A percentile compares a stretch with the other conserved stretches of the same genome.
Conservation (phyloP, 1,140 invertebrate species). For the Pogonognathellus flavescens region DNA sequence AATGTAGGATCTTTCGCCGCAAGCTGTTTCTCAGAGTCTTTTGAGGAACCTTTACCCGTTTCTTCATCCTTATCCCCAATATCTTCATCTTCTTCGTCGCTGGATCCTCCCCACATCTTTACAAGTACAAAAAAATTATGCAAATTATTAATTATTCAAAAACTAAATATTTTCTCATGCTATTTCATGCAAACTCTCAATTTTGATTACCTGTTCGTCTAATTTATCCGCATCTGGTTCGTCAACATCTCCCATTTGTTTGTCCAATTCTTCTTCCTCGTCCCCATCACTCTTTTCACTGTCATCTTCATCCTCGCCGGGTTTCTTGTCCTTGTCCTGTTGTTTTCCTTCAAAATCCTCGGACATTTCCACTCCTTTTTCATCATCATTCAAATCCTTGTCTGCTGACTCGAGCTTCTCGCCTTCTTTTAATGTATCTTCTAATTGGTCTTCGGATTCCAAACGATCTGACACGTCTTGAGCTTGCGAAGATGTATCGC, state of each 20-base stretch:
- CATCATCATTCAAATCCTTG: constrained; percentile 84
- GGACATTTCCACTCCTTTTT: constrained; percentile 94
- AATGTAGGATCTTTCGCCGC: constrained; percentile 63
- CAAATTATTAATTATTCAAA: neutral
- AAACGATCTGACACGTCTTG: constrained; percentile 96
- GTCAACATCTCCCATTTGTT: constrained; percentile 95
- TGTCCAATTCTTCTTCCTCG: constrained; percentile 84
- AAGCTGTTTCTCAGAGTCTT: constrained; percentile 68
- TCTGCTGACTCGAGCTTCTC: constrained; percentile 81
- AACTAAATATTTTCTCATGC: constrained; percentile 4
- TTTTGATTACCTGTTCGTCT: constrained; percentile 72
- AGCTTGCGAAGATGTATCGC: constrained; percentile 79
- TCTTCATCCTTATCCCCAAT: constrained; percentile 77
- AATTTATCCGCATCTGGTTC: constrained; percentile 82
- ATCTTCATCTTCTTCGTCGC: constrained; percentile 77
- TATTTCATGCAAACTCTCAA: too few species aligned
- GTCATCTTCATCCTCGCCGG: constrained; percentile 75
- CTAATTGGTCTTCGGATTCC: constrained; percentile 94
- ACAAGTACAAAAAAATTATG: constrained; percentile 65
- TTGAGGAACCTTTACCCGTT: constrained; percentile 71
- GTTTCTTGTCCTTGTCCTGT: constrained; percentile 83
- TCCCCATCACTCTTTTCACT: constrained; percentile 76
- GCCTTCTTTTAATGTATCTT: constrained; percentile 85
- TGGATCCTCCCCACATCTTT: constrained; percentile 90
- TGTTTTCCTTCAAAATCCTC: constrained; percentile 90